Base-by-base conservation (phyloP, 2,797 vertebrate genomes). In the Avahi laniger region DNA sequence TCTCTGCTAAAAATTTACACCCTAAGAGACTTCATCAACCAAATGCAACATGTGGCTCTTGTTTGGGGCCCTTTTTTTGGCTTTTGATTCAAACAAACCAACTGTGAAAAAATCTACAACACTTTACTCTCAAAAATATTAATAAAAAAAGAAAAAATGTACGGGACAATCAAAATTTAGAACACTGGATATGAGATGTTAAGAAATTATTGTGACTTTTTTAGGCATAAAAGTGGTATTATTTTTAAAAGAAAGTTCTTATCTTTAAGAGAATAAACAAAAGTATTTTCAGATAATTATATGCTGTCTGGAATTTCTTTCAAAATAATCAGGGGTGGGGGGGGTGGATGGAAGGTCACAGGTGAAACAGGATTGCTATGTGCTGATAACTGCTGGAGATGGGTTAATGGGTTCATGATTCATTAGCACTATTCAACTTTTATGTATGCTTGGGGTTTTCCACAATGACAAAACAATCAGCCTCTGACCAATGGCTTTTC, bases 251-350 rank as follows among this genome's bases (percentile, higher is more conserved):
- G 30, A 96, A 70, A 41, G 10, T 65, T 93, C 50, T 85, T 86
- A 91, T 80, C 72, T 82, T 80, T 79, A 59, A 86, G 54, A 86
- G 52, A 35, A 35, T 24, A 80, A 41, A 72, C 8, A 61, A 63
- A 85, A 94, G 18, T 38, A 89, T 46, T 85, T 89, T 92, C 91
- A 92, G 48, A 95, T 72, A 88, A 41, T 85, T 63, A 89, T 38
- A 85, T 33, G 43, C 63, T 69, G 1, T 63, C 84, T 67, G 78
- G 54, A 38, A 90, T 76, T 59, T 89, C 48, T 67, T 89, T 78
- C 72, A 91, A 87, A 70, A 95, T 78, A 86, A 86, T 38, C 35
- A 84, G 17, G 41, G 26, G 54, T 26, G 12, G 67, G 35, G 24
- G 20, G 73, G 33, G 30, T 35, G 9, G 13, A 43, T 30, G n/a